Percentiles rank a stretch among this genome's conserved stretches.
Evolutionary conservation across 1,140 invertebrate genomes (phyloP).

Genomic region (Penaeus chinensis): DNA sequence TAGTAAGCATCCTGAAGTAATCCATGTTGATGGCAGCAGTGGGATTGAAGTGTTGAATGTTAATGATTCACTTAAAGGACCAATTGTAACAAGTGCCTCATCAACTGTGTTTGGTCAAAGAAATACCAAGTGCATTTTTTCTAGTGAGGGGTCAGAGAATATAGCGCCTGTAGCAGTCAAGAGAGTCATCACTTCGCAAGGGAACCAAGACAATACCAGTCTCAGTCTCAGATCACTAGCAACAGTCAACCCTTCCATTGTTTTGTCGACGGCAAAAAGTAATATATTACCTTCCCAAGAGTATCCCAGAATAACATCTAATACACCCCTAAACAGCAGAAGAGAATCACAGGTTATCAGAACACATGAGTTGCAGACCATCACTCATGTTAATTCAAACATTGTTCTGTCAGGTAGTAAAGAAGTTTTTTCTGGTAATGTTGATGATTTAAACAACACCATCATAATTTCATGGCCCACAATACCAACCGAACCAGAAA

Average conservation of each 20-base stretch:
- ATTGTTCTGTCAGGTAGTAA: slow-evolving; percentile 37
- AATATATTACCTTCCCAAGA: slow-evolving; percentile 13
- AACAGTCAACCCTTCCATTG: slow-evolving; percentile 23
- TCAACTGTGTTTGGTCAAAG: neutral
- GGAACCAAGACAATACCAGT: neutral
- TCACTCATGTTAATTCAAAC: slow-evolving; percentile 34
- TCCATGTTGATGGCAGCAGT: slow-evolving; percentile 29
- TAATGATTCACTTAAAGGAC: slow-evolving; percentile 4
- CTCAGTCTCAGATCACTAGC: slow-evolving; percentile 22
- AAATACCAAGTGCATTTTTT: slow-evolving; percentile 11
- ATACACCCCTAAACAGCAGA: neutral
- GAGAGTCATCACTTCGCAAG: neutral
- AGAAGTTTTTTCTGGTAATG: slow-evolving; percentile 17
- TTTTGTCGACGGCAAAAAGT: slow-evolving; percentile 32
- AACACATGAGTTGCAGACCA: slow-evolving; percentile 2
- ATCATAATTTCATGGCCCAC: slow-evolving; percentile 53
- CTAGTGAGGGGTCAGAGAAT: neutral
- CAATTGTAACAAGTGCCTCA: slow-evolving; percentile 18
- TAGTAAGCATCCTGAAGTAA: slow-evolving; percentile 37
- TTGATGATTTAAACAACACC: slow-evolving; percentile 30
- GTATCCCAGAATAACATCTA: slow-evolving; percentile 3
- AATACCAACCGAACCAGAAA: slow-evolving; percentile 7
- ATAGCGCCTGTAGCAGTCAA: neutral
- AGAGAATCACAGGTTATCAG: slow-evolving; percentile 32
- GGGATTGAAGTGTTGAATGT: slow-evolving; percentile 35